Evolutionary conservation across 2,113 vertebrate genomes (phyloP), one percentile per base, ranked within the genome.

Genomic region (Murina feae): DNA sequence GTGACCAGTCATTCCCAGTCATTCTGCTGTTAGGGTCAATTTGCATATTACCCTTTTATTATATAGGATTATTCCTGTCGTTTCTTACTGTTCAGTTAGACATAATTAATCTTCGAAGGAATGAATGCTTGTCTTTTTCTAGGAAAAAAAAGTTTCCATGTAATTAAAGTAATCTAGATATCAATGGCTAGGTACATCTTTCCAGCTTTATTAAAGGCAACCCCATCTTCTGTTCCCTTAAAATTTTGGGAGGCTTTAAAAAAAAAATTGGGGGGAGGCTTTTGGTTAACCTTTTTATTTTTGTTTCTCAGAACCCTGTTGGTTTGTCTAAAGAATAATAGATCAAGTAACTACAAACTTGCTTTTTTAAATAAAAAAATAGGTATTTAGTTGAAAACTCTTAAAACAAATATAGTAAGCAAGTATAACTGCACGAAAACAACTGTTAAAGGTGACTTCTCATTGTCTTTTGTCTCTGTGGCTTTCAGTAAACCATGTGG

Each of bases 131-230:
- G 49, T 17, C 49, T 51, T 51, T 51, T 51, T 51, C 51, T 51
- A 17, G 4, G 6, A 51, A 58, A 58, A 58, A 58, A 25, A 16
- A 55, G 53, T 58, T 25, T 25, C 21, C 55, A 58, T 87, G 71
- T 82, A 87, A 37, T 94, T 86, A 68, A 68, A n/a, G 82, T 91
- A 80, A 63, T 37, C 60, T 94, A 23, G 30, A 44, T 90, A 16
- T 69, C 66, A 49, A 1, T 86, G 53, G 21, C 65, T 78, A 30
- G 47, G 25, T 66, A 1, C 23, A 23, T 72, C 9, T 92, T 95
- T 76, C 13, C 53, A 51, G 42, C 44, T 78, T 95, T 83, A 58
- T 23, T 10, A 81, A 91, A 51, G n/a, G n/a, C 42, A 74, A 14
- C 18, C 35, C 35, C 30, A 4, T 92, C 23, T 83, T 65, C 35